phyloP scores from a whole-genome alignment of 1,140 invertebrate species.

The Rhagoletis pomonella region DNA sequence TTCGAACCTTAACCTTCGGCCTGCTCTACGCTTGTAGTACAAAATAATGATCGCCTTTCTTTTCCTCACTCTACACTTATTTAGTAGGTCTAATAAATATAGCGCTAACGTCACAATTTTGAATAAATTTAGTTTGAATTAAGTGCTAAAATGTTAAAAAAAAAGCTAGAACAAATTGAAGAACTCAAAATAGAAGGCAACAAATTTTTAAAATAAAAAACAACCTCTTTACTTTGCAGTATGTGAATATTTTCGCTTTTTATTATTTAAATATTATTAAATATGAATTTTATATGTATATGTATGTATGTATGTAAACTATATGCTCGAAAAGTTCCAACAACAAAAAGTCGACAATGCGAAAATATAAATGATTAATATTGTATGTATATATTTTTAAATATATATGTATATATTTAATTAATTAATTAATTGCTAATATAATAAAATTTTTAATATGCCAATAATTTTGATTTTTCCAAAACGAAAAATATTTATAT shows the following conservation, averaged over 20 bases:
- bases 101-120: no score
- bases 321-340: constrained; percentile 36
- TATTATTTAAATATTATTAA: constrained; percentile 51
- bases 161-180: no score
- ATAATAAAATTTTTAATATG: constrained; percentile 25
- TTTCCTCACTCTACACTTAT: no score
- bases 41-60: no score
- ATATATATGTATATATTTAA: background rate
- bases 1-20: no score
- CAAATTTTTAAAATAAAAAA: constrained; percentile 21
- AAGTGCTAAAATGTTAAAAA: no score
- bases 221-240: background rate
- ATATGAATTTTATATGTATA: constrained; percentile 38
- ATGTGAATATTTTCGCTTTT: constrained; percentile 23
- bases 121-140: no score
- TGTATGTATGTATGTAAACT: constrained; percentile 37
- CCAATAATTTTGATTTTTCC: constrained; percentile 52
- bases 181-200: no score
- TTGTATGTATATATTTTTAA: constrained; percentile 26
- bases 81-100: no score
- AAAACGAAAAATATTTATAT: constrained; percentile 57
- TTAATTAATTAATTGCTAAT: constrained; percentile 29
- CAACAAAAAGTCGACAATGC: constrained; percentile 30
- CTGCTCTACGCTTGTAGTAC: no score
- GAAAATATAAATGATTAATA: constrained; percentile 49